These are phyloP conservation scores for Cephus rjabovi DNA, from an alignment of 2,888 invertebrate species.

Conservation along the genomic window DNA sequence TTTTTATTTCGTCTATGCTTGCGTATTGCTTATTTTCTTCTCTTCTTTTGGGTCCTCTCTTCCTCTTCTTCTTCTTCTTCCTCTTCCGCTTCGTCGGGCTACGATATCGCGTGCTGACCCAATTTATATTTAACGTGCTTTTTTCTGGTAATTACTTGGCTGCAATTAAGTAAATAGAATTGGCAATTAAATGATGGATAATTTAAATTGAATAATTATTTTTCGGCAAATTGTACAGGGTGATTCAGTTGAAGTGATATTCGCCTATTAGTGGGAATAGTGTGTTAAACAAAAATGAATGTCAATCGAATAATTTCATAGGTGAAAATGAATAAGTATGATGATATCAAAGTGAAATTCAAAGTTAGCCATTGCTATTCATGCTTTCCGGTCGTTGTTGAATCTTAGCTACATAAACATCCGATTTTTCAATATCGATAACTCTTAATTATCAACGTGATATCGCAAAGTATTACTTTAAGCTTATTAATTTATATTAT, in stretches of 20 bases:
- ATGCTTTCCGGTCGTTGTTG: not conserved
- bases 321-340: not conserved
- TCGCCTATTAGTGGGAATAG: not conserved
- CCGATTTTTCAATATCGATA: not conserved
- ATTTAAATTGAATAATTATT: not conserved
- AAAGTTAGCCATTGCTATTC: not conserved
- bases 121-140: not conserved
- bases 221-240: not conserved
- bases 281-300: not conserved
- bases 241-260: not conserved
- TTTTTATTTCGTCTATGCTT: conserved; percentile 5
- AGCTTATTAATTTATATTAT: not conserved
- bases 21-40: not conserved
- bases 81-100: not conserved
- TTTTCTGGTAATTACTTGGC: not conserved
- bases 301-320: not conserved
- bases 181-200: not conserved
- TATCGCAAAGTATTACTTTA: not conserved
- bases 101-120: not conserved
- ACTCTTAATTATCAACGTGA: too few relatives aligned
- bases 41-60: not conserved
- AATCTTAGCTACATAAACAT: not conserved
- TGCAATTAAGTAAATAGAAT: not conserved
- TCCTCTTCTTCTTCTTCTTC: not conserved
- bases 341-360: not conserved